Conservation (phyloP, 2,113 vertebrate genomes). For the Mesembrinibis cayennensis region DNA sequence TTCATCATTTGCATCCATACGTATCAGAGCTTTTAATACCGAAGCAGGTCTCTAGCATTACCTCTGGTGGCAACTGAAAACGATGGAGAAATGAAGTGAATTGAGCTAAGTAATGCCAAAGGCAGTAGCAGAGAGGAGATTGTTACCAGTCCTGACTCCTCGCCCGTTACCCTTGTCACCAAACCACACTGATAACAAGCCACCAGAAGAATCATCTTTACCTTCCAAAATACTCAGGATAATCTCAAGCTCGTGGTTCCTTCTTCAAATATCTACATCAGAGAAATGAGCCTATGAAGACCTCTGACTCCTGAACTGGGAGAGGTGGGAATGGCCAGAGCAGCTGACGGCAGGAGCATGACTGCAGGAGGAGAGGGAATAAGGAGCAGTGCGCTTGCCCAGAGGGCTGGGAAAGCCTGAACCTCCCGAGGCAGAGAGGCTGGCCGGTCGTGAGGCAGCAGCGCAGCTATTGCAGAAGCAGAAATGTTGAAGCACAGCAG, state of each 20-base stretch:
- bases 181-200: background rate
- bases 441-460: background rate
- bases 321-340: background rate
- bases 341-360: background rate
- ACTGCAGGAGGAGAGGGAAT: background rate
- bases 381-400: background rate
- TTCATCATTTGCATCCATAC: background rate
- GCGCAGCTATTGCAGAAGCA: background rate
- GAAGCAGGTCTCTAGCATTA: background rate
- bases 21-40: background rate
- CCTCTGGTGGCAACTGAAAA: background rate
- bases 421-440: background rate
- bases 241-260: background rate
- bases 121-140: background rate
- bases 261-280: background rate
- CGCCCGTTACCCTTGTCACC: background rate
- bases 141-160: background rate
- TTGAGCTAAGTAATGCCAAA: background rate
- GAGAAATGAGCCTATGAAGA: background rate
- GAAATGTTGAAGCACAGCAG: background rate
- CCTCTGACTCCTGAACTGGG: background rate
- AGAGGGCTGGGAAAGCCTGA: background rate
- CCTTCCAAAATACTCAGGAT: background rate
- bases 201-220: background rate
- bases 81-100: background rate